phyloP scores from a whole-genome alignment of 1,140 invertebrate species.

The Drosophila novamexicana region DNA sequence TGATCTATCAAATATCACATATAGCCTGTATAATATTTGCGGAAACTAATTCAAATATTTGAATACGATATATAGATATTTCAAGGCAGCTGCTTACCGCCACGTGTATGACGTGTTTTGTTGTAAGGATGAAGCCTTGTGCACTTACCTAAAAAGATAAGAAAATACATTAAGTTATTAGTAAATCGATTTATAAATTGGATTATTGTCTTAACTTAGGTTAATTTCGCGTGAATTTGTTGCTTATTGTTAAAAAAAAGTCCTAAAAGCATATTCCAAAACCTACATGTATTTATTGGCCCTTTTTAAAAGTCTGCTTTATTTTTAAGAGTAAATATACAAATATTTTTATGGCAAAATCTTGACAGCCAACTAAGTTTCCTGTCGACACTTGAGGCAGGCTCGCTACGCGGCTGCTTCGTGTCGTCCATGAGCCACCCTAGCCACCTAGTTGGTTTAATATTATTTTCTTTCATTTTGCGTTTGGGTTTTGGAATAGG shows the following conservation, averaged over 20 bases:
- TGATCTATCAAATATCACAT: background rate
- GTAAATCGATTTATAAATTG: slow-evolving; percentile 22
- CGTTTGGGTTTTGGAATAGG: slow-evolving; percentile 68
- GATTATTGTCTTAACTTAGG: background rate
- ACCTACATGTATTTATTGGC: slow-evolving; percentile 40
- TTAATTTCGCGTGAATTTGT: slow-evolving; percentile 1
- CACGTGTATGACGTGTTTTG: slow-evolving; percentile 66
- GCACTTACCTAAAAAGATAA: slow-evolving; percentile 65
- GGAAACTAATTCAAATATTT: slow-evolving; percentile 8
- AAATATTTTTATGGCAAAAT: slow-evolving; percentile 36
- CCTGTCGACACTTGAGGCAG: slow-evolving; percentile 70
- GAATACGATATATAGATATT: slow-evolving; percentile 25
- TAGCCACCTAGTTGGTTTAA: slow-evolving; percentile 56
- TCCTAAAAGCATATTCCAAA: slow-evolving; percentile 4
- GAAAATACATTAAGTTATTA: slow-evolving; percentile 19
- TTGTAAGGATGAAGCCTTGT: slow-evolving; percentile 62
- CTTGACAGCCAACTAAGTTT: slow-evolving; percentile 19
- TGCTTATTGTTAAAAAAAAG: background rate
- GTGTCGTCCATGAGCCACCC: background rate
- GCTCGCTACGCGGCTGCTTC: slow-evolving; percentile 19
- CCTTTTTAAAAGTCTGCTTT: slow-evolving; percentile 23
- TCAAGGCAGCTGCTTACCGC: slow-evolving; percentile 65
- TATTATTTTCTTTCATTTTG: slow-evolving; percentile 65
- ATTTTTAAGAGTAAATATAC: slow-evolving; percentile 41
- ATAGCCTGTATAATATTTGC: background rate